Conservation (phyloP, 2,888 invertebrate genomes). For the Pammene aurita region DNA sequence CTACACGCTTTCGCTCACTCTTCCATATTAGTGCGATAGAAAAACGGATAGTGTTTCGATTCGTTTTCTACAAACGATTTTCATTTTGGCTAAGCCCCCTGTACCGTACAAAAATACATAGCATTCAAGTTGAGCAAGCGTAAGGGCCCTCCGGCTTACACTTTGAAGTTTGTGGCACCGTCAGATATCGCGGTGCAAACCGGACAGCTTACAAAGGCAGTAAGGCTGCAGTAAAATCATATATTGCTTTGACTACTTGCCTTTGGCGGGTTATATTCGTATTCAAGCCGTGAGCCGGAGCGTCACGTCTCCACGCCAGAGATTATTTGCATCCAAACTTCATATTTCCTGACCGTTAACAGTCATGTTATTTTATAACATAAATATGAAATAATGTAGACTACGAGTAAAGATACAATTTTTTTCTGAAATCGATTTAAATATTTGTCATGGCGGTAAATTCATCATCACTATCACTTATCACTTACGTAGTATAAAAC, state of each 20-base stretch:
- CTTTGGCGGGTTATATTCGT: constrained; percentile 58
- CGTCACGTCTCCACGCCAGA: constrained; percentile 67
- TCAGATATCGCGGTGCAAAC: constrained; percentile 54
- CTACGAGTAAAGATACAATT: constrained; percentile 18
- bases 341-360: constrained; percentile 65
- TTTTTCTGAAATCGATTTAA: no score
- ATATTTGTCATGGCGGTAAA: no score
- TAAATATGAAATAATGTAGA: background rate
- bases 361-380: constrained; percentile 50
- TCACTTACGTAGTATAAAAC: no score
- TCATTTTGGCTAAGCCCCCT: no score
- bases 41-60: no score
- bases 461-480: no score
- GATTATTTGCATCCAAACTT: constrained; percentile 75
- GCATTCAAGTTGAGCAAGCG: constrained; percentile 72
- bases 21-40: no score
- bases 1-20: no score
- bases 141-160: constrained; percentile 70
- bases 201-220: constrained; percentile 2
- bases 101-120: constrained; percentile 66
- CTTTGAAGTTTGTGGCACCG: constrained; percentile 71
- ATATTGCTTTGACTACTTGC: background rate
- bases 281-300: constrained; percentile 66
- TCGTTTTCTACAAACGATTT: no score
- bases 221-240: background rate